Percentiles rank a stretch among this genome's conserved stretches.
phyloP scores from a whole-genome alignment of 2,113 vertebrate genomes.

The Stictonetta naevosa region DNA sequence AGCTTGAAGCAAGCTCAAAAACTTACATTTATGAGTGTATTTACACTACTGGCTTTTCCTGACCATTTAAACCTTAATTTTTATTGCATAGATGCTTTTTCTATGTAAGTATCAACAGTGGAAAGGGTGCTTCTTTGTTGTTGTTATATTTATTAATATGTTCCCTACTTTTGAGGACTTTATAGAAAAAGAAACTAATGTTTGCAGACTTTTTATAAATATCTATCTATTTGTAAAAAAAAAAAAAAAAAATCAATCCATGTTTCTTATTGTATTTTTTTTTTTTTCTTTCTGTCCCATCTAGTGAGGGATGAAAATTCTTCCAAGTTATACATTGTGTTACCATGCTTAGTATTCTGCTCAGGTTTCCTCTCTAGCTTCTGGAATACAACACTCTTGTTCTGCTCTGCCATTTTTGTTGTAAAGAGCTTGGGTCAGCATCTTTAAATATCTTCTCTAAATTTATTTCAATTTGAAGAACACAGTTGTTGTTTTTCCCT shows the following conservation, averaged over 20 bases:
- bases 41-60: background rate
- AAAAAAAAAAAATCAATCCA: background rate
- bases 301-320: background rate
- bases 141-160: background rate
- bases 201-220: background rate
- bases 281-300: background rate
- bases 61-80: background rate
- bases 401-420: background rate
- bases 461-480: background rate
- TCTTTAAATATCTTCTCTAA: background rate
- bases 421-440: conserved; percentile 3
- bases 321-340: background rate
- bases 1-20: background rate
- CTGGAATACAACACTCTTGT: background rate
- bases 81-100: background rate
- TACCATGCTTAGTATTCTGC: background rate
- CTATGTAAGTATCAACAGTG: background rate
- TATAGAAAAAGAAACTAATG: background rate
- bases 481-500: background rate
- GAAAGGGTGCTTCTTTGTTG: background rate
- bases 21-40: background rate
- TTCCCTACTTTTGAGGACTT: background rate
- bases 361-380: background rate
- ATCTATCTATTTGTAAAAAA: background rate
- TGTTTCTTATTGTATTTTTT: background rate